Percentiles rank a stretch among this genome's conserved stretches.
Conservation (phyloP, 2,888 invertebrate genomes). For the Diaprepes abbreviatus region DNA sequence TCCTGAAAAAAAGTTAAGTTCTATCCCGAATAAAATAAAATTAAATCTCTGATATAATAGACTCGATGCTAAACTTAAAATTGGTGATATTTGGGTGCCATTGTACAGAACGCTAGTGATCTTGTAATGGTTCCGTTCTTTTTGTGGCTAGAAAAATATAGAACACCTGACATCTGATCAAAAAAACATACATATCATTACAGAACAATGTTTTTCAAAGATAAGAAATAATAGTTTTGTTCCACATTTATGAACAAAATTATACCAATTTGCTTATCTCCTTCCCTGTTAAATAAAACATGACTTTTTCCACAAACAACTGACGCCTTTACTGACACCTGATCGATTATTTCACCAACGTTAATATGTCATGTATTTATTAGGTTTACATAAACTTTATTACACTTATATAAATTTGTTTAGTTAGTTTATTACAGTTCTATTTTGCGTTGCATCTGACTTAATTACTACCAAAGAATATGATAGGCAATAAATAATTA, state of each 20-base stretch:
- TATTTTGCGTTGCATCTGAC: background rate
- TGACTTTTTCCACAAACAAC: slow-evolving; percentile 6
- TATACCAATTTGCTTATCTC: slow-evolving; percentile 22
- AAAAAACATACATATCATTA: too few species aligned
- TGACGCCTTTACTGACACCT: slow-evolving; percentile 6
- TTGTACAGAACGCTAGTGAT: too few species aligned
- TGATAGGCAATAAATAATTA: too few species aligned
- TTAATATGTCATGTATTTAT: slow-evolving; percentile 20
- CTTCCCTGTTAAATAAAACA: background rate
- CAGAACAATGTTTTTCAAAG: too few species aligned
- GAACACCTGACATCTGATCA: too few species aligned
- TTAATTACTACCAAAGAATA: background rate
- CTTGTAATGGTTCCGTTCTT: too few species aligned
- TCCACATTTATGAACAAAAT: slow-evolving; percentile 1
- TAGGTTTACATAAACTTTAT: slow-evolving; percentile 22
- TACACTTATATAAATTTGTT: slow-evolving; percentile 10
- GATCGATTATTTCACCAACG: slow-evolving; percentile 10
- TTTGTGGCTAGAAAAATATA: too few species aligned
- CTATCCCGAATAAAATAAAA: too few species aligned
- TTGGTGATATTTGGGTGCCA: too few species aligned
- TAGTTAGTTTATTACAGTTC: background rate
- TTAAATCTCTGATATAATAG: too few species aligned
- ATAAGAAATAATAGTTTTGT: background rate
- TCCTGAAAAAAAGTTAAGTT: too few species aligned
- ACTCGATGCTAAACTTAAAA: too few species aligned